A percentile compares a stretch with the other conserved stretches of the same genome.
These are phyloP conservation scores for Argya squamiceps DNA, from an alignment of 2,797 vertebrate species.

Conservation along the genomic window DNA sequence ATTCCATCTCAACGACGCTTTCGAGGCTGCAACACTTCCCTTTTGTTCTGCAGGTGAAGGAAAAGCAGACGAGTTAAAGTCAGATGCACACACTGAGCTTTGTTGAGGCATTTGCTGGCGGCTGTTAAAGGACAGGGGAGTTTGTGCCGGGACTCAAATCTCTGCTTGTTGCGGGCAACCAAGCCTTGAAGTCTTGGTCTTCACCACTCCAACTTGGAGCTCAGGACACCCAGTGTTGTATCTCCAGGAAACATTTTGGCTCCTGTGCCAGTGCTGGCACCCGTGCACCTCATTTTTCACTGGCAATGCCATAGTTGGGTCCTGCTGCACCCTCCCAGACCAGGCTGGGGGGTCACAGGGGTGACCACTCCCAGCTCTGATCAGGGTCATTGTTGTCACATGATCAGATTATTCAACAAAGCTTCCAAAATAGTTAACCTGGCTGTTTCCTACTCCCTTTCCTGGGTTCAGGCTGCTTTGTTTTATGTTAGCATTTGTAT, in stretches of 20 bases:
- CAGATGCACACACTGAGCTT: accelerated
- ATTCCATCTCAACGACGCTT: background rate
- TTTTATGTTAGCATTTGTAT: constrained; percentile 32
- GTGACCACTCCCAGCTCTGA: accelerated
- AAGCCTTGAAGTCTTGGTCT: background rate
- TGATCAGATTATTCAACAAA: background rate
- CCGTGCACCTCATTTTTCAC: accelerated
- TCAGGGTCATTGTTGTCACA: background rate
- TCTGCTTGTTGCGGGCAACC: background rate
- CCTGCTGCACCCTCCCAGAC: background rate
- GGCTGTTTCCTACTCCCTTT: background rate
- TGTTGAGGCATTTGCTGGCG: background rate
- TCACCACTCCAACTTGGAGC: background rate
- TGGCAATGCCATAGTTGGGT: background rate
- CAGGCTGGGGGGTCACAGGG: background rate
- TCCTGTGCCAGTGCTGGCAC: background rate
- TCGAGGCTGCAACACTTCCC: background rate
- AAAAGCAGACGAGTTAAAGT: background rate
- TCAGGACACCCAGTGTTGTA: background rate
- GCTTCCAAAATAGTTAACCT: background rate
- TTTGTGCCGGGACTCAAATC: background rate
- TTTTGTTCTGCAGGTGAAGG: background rate
- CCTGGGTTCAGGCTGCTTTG: constrained; percentile 29
- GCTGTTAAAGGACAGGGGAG: background rate
- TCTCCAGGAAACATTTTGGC: background rate